phyloP scores from a whole-genome alignment of 2,113 vertebrate species.

The Neomonachus schauinslandi region DNA sequence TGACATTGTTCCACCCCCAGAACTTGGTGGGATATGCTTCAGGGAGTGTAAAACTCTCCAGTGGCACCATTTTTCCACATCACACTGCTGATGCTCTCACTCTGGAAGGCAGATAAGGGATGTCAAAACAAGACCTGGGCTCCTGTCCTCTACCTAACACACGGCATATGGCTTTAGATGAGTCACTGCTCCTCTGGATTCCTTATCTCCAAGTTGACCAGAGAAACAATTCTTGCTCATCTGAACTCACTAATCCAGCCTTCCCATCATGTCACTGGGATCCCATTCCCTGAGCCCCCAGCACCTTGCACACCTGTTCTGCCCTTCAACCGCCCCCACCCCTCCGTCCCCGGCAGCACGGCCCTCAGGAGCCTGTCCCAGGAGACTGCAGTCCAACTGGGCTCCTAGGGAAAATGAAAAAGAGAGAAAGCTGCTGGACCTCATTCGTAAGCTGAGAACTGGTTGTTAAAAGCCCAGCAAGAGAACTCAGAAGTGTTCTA shows the following conservation, averaged over 20 bases:
- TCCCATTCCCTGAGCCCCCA: not conserved
- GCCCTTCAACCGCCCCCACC: not conserved
- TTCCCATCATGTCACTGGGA: not conserved
- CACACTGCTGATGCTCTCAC: not conserved
- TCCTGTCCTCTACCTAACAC: not conserved
- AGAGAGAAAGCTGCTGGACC: not conserved
- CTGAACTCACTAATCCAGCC: not conserved
- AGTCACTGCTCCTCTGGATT: not conserved
- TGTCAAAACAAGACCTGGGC: not conserved
- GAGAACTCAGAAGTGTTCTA: not conserved
- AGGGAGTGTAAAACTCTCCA: not conserved
- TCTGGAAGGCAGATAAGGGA: not conserved
- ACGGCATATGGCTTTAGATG: not conserved
- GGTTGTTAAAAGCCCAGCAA: not conserved
- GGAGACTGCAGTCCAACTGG: not conserved
- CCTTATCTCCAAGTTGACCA: not conserved
- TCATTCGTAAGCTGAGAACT: not conserved
- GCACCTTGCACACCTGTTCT: no score
- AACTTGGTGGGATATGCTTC: not conserved
- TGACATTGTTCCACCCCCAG: not conserved
- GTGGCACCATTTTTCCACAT: no score
- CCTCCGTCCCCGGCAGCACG: no score
- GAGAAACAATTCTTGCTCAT: not conserved
- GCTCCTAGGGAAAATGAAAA: not conserved
- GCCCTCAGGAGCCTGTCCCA: not conserved